Conservation (phyloP, 2,888 invertebrate species). For the Fragum whitleyi region DNA sequence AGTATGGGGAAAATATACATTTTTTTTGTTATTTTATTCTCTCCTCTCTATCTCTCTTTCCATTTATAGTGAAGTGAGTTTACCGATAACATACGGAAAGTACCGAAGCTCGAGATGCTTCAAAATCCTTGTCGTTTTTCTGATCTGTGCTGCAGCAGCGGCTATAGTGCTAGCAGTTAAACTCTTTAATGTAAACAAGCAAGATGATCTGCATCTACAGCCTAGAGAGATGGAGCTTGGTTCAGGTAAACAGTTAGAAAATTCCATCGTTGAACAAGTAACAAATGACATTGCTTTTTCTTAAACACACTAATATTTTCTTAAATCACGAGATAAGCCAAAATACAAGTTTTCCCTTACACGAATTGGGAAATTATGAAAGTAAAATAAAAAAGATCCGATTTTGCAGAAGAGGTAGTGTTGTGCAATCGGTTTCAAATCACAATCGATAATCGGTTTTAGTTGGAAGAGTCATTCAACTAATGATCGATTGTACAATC, state of each 20-base stretch:
- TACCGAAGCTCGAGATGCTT: not conserved
- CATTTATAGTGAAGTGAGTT: not conserved
- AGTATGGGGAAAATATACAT: too few relatives aligned
- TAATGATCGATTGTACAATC: too few relatives aligned
- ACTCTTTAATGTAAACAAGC: not conserved
- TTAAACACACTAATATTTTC: not conserved
- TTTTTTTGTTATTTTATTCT: too few relatives aligned
- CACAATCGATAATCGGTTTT: too few relatives aligned
- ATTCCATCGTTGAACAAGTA: not conserved
- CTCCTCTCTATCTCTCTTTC: too few relatives aligned
- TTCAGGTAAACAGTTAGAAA: not conserved
- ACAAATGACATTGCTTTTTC: not conserved
- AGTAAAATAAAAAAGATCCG: too few relatives aligned
- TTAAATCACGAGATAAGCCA: not conserved
- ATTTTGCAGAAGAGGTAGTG: too few relatives aligned
- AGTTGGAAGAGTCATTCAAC: too few relatives aligned
- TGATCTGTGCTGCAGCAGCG: not conserved
- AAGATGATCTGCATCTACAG: not conserved
- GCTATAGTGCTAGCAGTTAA: conserved; percentile 8
- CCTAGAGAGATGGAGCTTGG: not conserved
- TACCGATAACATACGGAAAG: not conserved
- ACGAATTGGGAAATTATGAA: too few relatives aligned
- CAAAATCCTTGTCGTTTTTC: conserved; percentile 8
- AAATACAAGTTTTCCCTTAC: too few relatives aligned
- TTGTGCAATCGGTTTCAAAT: too few relatives aligned